phyloP scores from a whole-genome alignment of 2,888 invertebrate genomes.

The Oeneis ivallda region DNA sequence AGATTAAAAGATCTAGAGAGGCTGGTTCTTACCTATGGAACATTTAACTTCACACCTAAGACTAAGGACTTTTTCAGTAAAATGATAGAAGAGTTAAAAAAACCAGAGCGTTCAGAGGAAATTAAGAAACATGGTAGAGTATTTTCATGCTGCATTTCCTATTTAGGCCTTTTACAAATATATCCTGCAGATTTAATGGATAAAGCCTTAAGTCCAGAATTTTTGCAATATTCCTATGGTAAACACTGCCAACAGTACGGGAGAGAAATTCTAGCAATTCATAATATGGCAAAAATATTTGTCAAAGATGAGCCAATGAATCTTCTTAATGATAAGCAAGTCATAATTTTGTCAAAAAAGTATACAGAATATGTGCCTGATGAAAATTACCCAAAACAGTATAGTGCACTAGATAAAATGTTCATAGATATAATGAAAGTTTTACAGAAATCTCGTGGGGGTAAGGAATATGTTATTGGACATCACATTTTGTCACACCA shows the following conservation, averaged over 20 bases:
- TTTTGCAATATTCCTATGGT: constrained; percentile 80
- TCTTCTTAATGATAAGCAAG: constrained; percentile 70
- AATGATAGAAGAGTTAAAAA: constrained; percentile 75
- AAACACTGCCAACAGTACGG: constrained; percentile 69
- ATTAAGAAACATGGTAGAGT: constrained; percentile 81
- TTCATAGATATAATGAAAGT: constrained; percentile 80
- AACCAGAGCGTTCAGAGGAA: constrained; percentile 78
- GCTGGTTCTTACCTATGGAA: constrained; percentile 82
- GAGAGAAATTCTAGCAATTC: constrained; percentile 84
- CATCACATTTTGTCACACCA: constrained; percentile 87
- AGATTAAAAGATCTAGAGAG: constrained; percentile 90
- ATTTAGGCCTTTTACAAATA: constrained; percentile 78
- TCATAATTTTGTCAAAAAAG: constrained; percentile 80
- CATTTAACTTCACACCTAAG: constrained; percentile 82
- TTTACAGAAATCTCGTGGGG: constrained; percentile 72
- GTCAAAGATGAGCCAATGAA: constrained; percentile 81
- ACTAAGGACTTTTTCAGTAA: constrained; percentile 66
- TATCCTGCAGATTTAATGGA: constrained; percentile 83
- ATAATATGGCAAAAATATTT: constrained; percentile 83
- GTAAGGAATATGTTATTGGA: constrained; percentile 67
- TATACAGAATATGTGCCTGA: constrained; percentile 82
- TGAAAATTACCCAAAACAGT: constrained; percentile 71
- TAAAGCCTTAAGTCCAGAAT: constrained; percentile 80
- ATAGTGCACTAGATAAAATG: constrained; percentile 81
- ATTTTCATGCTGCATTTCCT: constrained; percentile 83